Base-by-base conservation (phyloP, 2,113 vertebrate genomes). In the Ammodramus savannarum region DNA sequence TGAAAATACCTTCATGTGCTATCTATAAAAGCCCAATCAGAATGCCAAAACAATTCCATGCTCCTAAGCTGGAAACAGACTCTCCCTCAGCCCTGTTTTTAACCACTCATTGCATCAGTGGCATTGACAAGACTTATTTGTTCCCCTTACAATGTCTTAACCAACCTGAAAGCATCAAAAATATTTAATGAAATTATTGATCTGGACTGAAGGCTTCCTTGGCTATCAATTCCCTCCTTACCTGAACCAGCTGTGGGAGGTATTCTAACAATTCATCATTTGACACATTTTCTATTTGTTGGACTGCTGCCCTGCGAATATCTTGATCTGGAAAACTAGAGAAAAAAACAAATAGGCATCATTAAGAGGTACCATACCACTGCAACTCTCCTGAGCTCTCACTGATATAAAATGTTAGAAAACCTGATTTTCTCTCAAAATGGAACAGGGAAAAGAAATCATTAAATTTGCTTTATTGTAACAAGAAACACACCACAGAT, bases 211-310 rank as follows among this genome's bases (percentile, higher is more conserved):
- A 55, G 67, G 55, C 36, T 89, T 75, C 36, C 20, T 72, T 65
- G 54, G 61, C 16, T 83, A 52, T 77, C 48, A 79, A 36, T 94
- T 79, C 62, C 57, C 51, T 78, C 85, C 96, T 98, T 92, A 99
- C 99, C 98, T 99, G 99, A 73, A 99, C 98, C 39, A 99, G 93
- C 92, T 99, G 99, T 36, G 98, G 99, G 87, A 99, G 98, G 92
- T 97, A 98, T 23, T 97, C 95, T 57, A 99, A 97, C 13, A 99
- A 94, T 78, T 98, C 98, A 82, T 97, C 98, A 95, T 98, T 98
- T 25, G 97, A 94, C 44, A 98, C 96, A 59, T 97, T 97, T 94
- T 98, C 96, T 94, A 99, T 98, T 92, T 98, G 97, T 23, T 98
- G 97, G 71, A 98, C 98, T 6, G 98, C 98, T 76, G 95, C 93